Evolutionary conservation across 2,888 invertebrate genomes (phyloP), one percentile per base, ranked within the genome.

Genomic region (Nephrocerus scutellatus): DNA sequence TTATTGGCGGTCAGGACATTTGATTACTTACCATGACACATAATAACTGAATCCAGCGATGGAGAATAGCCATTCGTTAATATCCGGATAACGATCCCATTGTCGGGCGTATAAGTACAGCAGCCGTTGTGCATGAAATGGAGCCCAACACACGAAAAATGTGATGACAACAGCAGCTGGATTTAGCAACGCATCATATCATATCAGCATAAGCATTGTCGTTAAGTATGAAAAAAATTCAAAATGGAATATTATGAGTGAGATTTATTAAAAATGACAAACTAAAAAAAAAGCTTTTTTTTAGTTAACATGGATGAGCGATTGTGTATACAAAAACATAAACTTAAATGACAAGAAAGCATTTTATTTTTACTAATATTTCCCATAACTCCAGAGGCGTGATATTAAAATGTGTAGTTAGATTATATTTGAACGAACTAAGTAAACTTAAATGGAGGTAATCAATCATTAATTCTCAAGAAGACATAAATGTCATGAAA

Each of bases 101-200:
- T 76, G 66, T 46, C 74, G 73, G 19, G 78, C 84, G 63, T 89
- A 83, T 52, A 87, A 75, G 62, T 82, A 86, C 65, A 90, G 78
- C 36, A 95, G 73, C 6, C 95, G 74, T 68, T 95, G 95, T 46
- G 86, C 79, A 71, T 95, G 95, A 72, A 93, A 95, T 19, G 95
- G 95, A 0, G 91, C 89, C 93, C 95, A 95, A 69, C 93, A 92
- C 9, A 91, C 72, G 72, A 93, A 93, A 73, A 95, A 95, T 21
- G 88, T 84, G 6, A 92, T 74, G 36, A 95, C 95, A 15, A 95
- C 93, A 3, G 89, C 89, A 51, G 87, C 95, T 95, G 72, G n/a
- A n/a, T n/a, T n/a, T n/a, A n/a, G n/a, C n/a, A n/a, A n/a, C n/a
- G n/a, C n/a, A n/a, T n/a, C n/a, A n/a, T n/a, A n/a, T n/a, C n/a